phyloP scores from a whole-genome alignment of 2,113 vertebrate genomes.

The Cyanistes caeruleus region DNA sequence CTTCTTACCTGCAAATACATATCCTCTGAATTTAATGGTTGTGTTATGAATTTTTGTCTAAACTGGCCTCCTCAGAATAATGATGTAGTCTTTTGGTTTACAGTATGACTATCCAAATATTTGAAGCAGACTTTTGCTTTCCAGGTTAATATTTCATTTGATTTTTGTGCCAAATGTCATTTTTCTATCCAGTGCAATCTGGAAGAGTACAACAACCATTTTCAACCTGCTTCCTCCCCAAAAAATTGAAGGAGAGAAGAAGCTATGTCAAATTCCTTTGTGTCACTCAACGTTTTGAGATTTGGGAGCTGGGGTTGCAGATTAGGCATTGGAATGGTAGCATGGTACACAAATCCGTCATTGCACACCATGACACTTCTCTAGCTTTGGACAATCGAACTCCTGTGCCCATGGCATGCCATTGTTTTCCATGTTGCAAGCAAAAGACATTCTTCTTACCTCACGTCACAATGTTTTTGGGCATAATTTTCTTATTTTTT shows the following conservation, averaged over 20 bases:
- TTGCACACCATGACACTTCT: not conserved
- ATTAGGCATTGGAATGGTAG: not conserved
- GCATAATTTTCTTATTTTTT: not conserved
- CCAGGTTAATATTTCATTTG: not conserved
- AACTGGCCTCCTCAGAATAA: not conserved
- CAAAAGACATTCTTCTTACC: not conserved
- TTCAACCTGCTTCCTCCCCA: rapidly evolving
- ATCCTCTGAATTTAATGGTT: not conserved
- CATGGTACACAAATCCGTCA: not conserved
- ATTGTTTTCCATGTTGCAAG: not conserved
- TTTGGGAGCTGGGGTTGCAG: not conserved
- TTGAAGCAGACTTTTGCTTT: not conserved
- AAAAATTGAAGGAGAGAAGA: rapidly evolving
- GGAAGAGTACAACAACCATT: not conserved
- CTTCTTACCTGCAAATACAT: not conserved
- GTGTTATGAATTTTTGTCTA: not conserved
- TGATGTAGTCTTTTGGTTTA: not conserved
- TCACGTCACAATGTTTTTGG: not conserved
- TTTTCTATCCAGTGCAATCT: not conserved
- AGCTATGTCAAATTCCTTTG: not conserved
- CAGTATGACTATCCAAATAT: not conserved
- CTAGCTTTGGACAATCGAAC: not conserved
- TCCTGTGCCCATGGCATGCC: not conserved
- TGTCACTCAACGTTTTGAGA: not conserved
- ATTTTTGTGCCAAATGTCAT: not conserved